Evolutionary conservation across 2,888 invertebrate species (phyloP).

Genomic region (Scaptomyza parva): DNA sequence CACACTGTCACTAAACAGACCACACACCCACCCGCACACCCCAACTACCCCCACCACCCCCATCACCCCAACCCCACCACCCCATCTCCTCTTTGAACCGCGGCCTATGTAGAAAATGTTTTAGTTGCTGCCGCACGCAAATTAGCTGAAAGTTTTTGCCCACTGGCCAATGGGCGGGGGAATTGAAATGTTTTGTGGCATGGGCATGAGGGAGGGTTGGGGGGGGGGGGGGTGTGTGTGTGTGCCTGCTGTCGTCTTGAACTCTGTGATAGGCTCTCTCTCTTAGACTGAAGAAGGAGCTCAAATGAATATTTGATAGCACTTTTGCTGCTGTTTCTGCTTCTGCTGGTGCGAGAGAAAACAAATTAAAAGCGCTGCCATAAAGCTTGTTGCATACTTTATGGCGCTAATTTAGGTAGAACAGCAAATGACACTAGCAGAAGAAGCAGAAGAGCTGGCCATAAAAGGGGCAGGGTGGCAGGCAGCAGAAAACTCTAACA

Average conservation of each 20-base stretch:
- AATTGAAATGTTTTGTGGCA: neutral
- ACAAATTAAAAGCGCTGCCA: constrained; percentile 72
- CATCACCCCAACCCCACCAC: neutral
- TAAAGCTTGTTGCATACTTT: constrained; percentile 78
- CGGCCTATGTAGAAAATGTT: constrained; percentile 62
- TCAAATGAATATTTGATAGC: constrained; percentile 75
- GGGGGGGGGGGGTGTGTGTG: neutral
- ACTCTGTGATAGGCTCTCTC: constrained; percentile 60
- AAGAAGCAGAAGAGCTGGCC: neutral
- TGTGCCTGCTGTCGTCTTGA: constrained; percentile 51
- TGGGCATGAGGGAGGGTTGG: too few species aligned
- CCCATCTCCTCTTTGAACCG: constrained; percentile 1
- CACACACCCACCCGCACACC: constrained; percentile 13
- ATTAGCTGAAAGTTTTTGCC: constrained; percentile 72
- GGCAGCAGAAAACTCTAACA: constrained; percentile 11
- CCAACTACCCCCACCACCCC: neutral
- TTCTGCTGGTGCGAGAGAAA: constrained; percentile 37
- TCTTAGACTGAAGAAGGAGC: constrained; percentile 33
- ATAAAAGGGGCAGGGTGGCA: neutral
- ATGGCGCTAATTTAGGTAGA: constrained; percentile 73
- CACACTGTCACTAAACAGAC: constrained; percentile 34
- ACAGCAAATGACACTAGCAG: constrained; percentile 44
- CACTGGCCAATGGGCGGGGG: constrained; percentile 19
- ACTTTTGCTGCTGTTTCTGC: constrained; percentile 12
- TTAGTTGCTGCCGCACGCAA: constrained; percentile 68